Evolutionary conservation across 64 coral and sea anemone species (phyloP), one percentile per base, ranked within the genome.

Genomic region (Acropora yongei): DNA sequence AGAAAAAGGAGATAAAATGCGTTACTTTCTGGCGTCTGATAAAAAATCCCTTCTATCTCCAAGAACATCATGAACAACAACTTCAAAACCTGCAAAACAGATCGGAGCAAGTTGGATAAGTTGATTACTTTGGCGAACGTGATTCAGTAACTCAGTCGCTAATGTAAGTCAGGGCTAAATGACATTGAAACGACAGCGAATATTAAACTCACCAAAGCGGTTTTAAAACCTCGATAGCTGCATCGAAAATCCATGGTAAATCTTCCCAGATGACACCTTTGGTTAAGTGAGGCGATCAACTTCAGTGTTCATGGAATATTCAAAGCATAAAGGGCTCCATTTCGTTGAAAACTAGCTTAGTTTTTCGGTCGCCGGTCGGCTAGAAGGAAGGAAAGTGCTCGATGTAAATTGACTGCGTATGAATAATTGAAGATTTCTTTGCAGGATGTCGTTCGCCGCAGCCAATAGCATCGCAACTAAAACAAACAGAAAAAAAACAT

Each of bases 361-460:
- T 71, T 48, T 71, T 85, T 85, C 82, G 82, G 63, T 85, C 65
- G 67, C 16, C 16, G 10, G 60, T 13, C 16, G 10, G 60, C 60
- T 63, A 8, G 41, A 65, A 8, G 30, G 43, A 10, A 69, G 72
- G 13, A 85, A 45, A 14, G 41, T 83, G 42, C 40, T 6, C 14
- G 61, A 85, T 85, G 82, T 48, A 85, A 85, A 85, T 85, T 85
- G 5, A 18, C 6, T 18, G 18, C 16, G 50, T 44, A 85, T 85
- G 65, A 85, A 85, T 85, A 85, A 72, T 85, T 85, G 45, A 85
- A 47, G 44, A 85, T 14, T 68, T 68, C 57, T 42, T 16, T 41
- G 19, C 61, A 8, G 60, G 42, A 83, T 3, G 43, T 85, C 44
- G 43, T 71, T 71, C 17, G 6, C 82, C 16, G 6, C 18, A n/a